Conservation (phyloP, 2,113 vertebrate species). For the Eurypyga helias region DNA sequence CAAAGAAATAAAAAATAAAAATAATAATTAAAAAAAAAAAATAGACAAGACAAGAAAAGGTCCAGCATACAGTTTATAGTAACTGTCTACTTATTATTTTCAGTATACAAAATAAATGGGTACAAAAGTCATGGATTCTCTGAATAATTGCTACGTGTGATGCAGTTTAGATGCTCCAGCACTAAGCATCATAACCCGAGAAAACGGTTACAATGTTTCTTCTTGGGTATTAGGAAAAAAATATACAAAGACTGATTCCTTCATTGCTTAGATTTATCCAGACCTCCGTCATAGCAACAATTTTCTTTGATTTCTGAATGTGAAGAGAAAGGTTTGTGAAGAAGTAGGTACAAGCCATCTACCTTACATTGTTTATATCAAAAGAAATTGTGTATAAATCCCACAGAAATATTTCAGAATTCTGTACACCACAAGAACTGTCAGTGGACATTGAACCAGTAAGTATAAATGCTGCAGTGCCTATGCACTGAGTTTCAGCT, state of each 20-base stretch:
- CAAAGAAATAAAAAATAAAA: neutral
- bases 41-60: neutral
- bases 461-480: neutral
- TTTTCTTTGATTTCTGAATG: neutral
- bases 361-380: neutral
- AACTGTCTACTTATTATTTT: neutral
- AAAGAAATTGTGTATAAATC: neutral
- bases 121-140: neutral
- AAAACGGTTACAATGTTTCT: neutral
- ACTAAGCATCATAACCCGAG: neutral
- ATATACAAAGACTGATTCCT: neutral
- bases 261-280: neutral
- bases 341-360: fast-evolving
- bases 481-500: neutral
- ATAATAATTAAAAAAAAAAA: fast-evolving
- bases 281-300: neutral
- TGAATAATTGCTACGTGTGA: neutral
- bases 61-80: neutral
- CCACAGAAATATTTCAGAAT: neutral
- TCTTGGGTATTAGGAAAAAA: neutral
- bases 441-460: neutral
- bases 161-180: neutral
- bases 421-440: neutral
- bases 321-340: neutral
- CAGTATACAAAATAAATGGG: neutral